These are phyloP conservation scores for Sebastes kiyomatsui DNA, from an alignment of 2,797 vertebrate genomes.

Conservation along the genomic window DNA sequence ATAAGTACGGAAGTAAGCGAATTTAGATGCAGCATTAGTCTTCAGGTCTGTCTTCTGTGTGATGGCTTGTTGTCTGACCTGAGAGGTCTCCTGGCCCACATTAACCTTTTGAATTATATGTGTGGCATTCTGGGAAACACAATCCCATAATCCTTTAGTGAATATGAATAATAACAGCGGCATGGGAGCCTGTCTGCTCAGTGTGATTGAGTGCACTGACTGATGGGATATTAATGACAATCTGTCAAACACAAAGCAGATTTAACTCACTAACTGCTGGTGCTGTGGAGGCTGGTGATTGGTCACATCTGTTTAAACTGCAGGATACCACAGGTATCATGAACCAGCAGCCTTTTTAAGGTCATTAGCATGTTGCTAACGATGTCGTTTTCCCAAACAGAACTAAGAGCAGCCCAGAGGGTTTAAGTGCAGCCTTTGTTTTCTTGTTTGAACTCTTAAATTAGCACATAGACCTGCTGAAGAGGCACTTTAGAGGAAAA, in stretches of 20 bases:
- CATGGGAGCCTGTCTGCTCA: too few species aligned
- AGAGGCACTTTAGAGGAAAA: neutral
- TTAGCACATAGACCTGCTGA: neutral
- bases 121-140: neutral
- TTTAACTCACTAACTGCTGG: neutral
- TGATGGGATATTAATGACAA: neutral
- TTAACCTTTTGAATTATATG: neutral
- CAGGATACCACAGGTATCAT: neutral
- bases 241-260: neutral
- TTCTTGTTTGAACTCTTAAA: neutral
- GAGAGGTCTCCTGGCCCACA: neutral
- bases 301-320: neutral
- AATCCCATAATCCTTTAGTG: neutral
- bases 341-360: neutral
- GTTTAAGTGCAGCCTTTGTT: neutral
- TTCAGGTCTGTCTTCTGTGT: too few species aligned
- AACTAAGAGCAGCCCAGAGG: neutral
- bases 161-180: neutral
- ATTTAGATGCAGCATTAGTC: too few species aligned
- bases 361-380: neutral
- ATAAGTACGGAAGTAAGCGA: too few species aligned
- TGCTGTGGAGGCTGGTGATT: neutral
- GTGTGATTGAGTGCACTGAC: too few species aligned
- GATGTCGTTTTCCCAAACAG: neutral
- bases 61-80: neutral